Percentiles rank a stretch among this genome's conserved stretches.
These are phyloP conservation scores for Eristalis pertinax DNA, from an alignment of 2,888 invertebrate genomes.

Conservation along the genomic window DNA sequence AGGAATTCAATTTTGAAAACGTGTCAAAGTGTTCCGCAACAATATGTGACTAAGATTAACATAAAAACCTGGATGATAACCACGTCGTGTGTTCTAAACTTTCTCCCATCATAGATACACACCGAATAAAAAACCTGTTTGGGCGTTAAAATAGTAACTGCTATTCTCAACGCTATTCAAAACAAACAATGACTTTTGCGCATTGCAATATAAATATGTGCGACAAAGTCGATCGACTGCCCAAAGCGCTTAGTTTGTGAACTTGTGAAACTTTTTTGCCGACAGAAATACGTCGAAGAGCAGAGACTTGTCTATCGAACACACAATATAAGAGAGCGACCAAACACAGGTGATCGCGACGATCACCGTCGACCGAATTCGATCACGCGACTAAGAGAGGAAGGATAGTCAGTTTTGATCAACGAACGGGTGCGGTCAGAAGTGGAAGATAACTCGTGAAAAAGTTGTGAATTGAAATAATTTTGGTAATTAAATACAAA, in stretches of 20 bases:
- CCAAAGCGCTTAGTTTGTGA: neutral
- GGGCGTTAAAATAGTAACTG: neutral
- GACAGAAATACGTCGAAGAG: neutral
- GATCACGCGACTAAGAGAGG: slow-evolving; percentile 5
- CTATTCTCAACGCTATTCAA: neutral
- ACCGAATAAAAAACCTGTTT: neutral
- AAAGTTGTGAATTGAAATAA: neutral
- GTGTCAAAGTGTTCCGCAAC: neutral
- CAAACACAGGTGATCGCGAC: neutral
- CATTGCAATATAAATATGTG: neutral
- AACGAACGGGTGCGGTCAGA: slow-evolving; percentile 9
- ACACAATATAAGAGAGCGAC: neutral
- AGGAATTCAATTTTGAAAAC: neutral
- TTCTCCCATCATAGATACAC: neutral
- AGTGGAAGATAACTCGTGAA: neutral
- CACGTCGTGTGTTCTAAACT: neutral
- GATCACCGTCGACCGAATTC: neutral
- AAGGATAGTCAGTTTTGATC: slow-evolving; percentile 7
- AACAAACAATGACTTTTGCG: neutral
- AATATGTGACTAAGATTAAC: neutral
- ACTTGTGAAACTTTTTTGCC: neutral
- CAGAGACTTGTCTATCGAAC: neutral
- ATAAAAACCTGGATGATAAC: neutral
- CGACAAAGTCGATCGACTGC: neutral
- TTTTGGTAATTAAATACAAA: slow-evolving; percentile 1